phyloP scores from a whole-genome alignment of 2,888 invertebrate genomes.

The Callosobruchus maculatus region DNA sequence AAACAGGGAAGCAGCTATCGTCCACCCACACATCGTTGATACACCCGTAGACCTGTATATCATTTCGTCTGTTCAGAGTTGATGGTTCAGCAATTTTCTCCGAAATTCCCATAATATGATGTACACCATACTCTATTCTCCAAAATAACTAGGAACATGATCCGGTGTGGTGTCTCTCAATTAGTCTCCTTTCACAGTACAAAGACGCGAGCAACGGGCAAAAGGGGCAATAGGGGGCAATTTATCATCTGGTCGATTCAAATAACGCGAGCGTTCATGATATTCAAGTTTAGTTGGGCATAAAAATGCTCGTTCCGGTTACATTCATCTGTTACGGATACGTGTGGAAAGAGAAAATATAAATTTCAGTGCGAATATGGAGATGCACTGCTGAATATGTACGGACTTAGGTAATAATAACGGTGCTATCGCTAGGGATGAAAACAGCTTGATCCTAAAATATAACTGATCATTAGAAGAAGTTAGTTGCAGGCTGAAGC shows the following conservation, averaged over 20 bases:
- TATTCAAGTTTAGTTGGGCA: not conserved
- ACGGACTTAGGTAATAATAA: no score
- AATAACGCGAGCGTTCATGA: not conserved
- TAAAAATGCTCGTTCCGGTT: not conserved
- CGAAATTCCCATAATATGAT: not conserved
- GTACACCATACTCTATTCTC: not conserved
- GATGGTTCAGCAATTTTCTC: no score
- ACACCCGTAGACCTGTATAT: no score
- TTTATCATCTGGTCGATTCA: not conserved
- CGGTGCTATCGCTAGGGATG: no score
- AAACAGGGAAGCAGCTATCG: no score
- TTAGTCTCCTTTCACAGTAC: not conserved
- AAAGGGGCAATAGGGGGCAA: not conserved
- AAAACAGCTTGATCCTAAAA: no score
- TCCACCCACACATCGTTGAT: no score
- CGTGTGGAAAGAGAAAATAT: not conserved
- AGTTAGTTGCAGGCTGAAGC: no score
- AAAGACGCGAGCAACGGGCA: not conserved
- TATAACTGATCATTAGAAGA: no score
- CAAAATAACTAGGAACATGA: not conserved
- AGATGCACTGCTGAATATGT: not conserved
- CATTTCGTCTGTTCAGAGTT: no score
- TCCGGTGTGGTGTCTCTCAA: not conserved
- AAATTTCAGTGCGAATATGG: not conserved
- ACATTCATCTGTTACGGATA: not conserved